phyloP scores from a whole-genome alignment of 1,140 invertebrate species.

The Zaprionus davidi region DNA sequence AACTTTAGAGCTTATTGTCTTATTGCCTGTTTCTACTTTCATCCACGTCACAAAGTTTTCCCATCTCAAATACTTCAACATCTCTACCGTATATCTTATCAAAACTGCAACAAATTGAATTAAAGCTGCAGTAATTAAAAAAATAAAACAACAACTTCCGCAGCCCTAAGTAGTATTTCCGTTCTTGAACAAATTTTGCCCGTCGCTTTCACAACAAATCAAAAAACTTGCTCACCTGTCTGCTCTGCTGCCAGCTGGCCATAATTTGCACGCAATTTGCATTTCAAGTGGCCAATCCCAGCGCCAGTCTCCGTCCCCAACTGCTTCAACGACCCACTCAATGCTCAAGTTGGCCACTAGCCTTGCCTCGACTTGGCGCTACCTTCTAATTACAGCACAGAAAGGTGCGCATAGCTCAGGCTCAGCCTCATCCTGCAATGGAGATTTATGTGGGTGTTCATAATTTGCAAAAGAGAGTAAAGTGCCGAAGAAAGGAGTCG shows the following conservation, averaged over 20 bases:
- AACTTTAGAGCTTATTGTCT: too few species aligned
- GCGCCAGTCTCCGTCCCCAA: background rate
- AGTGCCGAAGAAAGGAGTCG: background rate
- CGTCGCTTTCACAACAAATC: slow-evolving; percentile 45
- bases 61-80: background rate
- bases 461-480: slow-evolving; percentile 60
- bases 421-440: slow-evolving; percentile 16
- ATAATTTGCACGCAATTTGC: slow-evolving; percentile 82
- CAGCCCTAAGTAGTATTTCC: slow-evolving; percentile 61
- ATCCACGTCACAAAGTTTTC: too few species aligned
- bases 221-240: slow-evolving; percentile 63
- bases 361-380: slow-evolving; percentile 31
- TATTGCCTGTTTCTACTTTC: background rate
- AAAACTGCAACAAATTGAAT: slow-evolving; percentile 62
- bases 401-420: slow-evolving; percentile 58
- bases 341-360: slow-evolving; percentile 52
- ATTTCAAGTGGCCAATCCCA: slow-evolving; percentile 76
- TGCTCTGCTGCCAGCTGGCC: slow-evolving; percentile 68
- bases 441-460: slow-evolving; percentile 79
- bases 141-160: slow-evolving; percentile 54
- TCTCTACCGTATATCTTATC: background rate
- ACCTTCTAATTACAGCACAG: slow-evolving; percentile 74
- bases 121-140: slow-evolving; percentile 65
- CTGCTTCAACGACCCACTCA: slow-evolving; percentile 23
- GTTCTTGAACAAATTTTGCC: slow-evolving; percentile 37